Evolutionary conservation across 1,140 invertebrate genomes (phyloP).

Genomic region (Hestina assimilis): DNA sequence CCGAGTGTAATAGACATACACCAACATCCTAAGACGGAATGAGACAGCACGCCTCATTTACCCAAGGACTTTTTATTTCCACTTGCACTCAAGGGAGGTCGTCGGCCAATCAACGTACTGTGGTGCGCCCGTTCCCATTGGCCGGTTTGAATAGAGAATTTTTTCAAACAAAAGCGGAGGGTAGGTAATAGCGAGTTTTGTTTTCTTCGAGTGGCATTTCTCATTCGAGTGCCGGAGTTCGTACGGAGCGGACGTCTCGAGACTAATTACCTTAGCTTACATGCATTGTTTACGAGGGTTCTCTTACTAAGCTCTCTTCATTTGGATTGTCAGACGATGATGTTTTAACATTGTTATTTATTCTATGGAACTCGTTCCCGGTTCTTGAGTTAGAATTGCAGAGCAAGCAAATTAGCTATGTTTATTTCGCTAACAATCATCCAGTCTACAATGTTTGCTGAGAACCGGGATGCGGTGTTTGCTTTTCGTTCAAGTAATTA

Average conservation of each 20-base stretch:
- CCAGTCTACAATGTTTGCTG: slow-evolving; percentile 45
- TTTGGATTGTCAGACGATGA: slow-evolving; percentile 52
- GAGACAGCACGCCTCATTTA: slow-evolving; percentile 67
- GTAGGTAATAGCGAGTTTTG: slow-evolving; percentile 77
- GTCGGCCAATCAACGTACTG: slow-evolving; percentile 76
- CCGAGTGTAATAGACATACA: slow-evolving; percentile 49
- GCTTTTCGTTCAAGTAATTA: slow-evolving; percentile 33
- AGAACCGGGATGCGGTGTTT: slow-evolving; percentile 43
- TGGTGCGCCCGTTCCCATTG: slow-evolving; percentile 66
- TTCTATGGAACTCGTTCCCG: slow-evolving; percentile 49
- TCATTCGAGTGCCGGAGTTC: slow-evolving; percentile 62
- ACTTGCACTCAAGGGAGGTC: slow-evolving; percentile 72
- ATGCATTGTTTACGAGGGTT: slow-evolving; percentile 57
- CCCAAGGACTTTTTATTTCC: slow-evolving; percentile 74
- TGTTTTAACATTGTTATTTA: slow-evolving; percentile 75
- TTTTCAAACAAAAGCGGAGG: slow-evolving; percentile 70
- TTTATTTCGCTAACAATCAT: slow-evolving; percentile 55
- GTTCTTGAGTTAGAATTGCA: slow-evolving; percentile 49
- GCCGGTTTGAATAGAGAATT: slow-evolving; percentile 74
- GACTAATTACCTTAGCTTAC: slow-evolving; percentile 68
- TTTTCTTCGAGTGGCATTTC: slow-evolving; percentile 72
- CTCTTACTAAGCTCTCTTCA: slow-evolving; percentile 63
- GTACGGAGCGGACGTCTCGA: slow-evolving; percentile 60
- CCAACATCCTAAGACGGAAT: slow-evolving; percentile 42
- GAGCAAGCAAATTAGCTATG: slow-evolving; percentile 70